Conservation (phyloP, 2,888 invertebrate species). For the Nephrotoma flavescens region DNA sequence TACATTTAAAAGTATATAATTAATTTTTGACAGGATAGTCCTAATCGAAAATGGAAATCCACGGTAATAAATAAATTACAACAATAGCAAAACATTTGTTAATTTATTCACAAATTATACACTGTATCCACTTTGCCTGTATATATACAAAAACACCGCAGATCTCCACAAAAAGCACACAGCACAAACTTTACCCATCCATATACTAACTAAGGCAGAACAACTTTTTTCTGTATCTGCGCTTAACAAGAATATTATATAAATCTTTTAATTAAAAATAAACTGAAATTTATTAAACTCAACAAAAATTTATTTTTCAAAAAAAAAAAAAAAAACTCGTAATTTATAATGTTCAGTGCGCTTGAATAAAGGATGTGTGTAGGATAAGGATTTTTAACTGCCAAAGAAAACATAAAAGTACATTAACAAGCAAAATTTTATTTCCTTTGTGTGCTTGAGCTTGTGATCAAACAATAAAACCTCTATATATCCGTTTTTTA, state of each 20-base stretch:
- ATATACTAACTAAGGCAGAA: not conserved
- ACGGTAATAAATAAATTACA: constrained; percentile 23
- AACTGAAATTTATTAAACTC: not conserved
- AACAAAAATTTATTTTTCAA: not conserved
- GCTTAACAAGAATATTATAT: not conserved
- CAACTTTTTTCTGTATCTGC: not conserved
- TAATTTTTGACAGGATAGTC: constrained; percentile 27
- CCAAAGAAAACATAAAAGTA: not conserved
- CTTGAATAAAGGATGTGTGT: not conserved
- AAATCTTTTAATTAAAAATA: not conserved
- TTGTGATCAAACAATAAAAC: not conserved
- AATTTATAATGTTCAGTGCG: not conserved
- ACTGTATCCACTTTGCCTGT: not conserved
- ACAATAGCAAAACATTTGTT: constrained; percentile 3
- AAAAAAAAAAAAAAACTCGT: not conserved
- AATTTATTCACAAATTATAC: constrained; percentile 9
- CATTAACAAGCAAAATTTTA: not conserved
- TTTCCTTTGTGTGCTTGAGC: not conserved
- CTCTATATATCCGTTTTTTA: not conserved
- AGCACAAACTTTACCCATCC: not conserved
- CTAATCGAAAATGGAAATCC: constrained; percentile 30
- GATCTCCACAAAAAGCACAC: not conserved
- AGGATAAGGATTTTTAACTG: not conserved
- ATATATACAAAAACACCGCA: not conserved
- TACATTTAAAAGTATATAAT: not conserved